phyloP scores from a whole-genome alignment of 2,113 vertebrate species.

The Sisor rabdophorus region DNA sequence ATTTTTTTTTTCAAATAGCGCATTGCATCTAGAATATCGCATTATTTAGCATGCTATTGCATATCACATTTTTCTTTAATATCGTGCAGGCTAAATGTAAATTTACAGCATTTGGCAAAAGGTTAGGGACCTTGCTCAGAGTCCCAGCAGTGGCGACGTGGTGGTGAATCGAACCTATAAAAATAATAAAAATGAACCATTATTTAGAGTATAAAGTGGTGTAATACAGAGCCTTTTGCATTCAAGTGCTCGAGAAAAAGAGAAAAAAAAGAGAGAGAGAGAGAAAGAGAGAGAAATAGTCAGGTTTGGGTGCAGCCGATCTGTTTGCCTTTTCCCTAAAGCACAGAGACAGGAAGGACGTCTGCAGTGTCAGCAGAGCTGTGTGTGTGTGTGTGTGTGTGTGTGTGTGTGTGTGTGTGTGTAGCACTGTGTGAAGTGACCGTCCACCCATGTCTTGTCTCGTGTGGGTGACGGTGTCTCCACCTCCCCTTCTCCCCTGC shows the following conservation, averaged over 20 bases:
- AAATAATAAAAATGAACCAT: not conserved
- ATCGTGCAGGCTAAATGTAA: no score
- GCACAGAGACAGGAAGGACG: slow-evolving; percentile 4
- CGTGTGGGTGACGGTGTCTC: slow-evolving; percentile 44
- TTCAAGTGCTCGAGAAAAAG: no score
- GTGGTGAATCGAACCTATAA: no score
- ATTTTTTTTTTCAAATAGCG: no score
- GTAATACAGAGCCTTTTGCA: not conserved
- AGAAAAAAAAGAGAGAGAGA: not conserved
- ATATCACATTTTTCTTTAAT: no score
- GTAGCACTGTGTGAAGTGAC: slow-evolving; percentile 8
- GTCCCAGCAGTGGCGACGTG: no score
- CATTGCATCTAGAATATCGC: no score
- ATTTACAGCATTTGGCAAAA: no score
- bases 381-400: not conserved
- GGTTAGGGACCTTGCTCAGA: no score
- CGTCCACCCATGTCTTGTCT: slow-evolving; percentile 21
- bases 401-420: slow-evolving; percentile 1
- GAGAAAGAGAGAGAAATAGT: not conserved
- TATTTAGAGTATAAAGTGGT: not conserved
- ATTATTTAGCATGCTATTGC: no score
- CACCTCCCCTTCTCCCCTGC: slow-evolving; percentile 52
- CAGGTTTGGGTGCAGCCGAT: not conserved
- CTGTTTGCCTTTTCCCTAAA: slow-evolving; percentile 23
- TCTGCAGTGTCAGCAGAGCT: slow-evolving; percentile 11